Percentiles rank a stretch among this genome's conserved stretches.
Evolutionary conservation across 1,140 invertebrate species (phyloP).

Genomic region (Ylistrum balloti): DNA sequence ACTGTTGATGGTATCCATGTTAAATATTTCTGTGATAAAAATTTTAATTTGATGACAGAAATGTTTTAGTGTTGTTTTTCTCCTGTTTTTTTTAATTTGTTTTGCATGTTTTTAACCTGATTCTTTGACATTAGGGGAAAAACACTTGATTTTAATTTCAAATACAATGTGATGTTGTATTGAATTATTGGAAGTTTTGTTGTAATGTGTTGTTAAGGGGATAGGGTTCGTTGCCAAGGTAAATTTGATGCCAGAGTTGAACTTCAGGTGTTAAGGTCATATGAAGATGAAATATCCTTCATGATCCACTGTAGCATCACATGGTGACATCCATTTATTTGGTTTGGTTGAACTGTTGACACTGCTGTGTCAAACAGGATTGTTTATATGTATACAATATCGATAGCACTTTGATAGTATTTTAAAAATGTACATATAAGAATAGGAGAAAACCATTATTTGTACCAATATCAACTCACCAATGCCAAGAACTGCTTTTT

Average conservation of each 20-base stretch:
- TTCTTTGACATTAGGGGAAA: neutral
- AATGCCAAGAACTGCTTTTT: no score
- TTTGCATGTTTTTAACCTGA: neutral
- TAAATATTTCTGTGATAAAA: conserved; percentile 3
- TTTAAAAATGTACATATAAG: no score
- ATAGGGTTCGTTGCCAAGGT: neutral
- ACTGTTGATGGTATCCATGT: conserved; percentile 21
- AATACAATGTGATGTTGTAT: neutral
- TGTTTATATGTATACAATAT: neutral
- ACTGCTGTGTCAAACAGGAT: neutral
- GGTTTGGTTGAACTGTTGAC: neutral
- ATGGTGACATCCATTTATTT: neutral
- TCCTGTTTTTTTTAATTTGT: neutral
- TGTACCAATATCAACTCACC: no score
- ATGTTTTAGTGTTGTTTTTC: neutral
- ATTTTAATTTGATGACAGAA: conserved; percentile 11
- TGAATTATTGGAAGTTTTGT: neutral
- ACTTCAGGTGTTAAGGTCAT: neutral
- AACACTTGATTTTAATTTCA: neutral
- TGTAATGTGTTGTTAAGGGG: conserved; percentile 28
- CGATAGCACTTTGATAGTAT: neutral
- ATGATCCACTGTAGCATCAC: neutral
- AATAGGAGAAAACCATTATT: no score
- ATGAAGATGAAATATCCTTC: neutral
- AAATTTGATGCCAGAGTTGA: neutral